Evolutionary conservation across 2,888 invertebrate species (phyloP), one percentile per base, ranked within the genome.

Genomic region (Andrena hattorfiana): DNA sequence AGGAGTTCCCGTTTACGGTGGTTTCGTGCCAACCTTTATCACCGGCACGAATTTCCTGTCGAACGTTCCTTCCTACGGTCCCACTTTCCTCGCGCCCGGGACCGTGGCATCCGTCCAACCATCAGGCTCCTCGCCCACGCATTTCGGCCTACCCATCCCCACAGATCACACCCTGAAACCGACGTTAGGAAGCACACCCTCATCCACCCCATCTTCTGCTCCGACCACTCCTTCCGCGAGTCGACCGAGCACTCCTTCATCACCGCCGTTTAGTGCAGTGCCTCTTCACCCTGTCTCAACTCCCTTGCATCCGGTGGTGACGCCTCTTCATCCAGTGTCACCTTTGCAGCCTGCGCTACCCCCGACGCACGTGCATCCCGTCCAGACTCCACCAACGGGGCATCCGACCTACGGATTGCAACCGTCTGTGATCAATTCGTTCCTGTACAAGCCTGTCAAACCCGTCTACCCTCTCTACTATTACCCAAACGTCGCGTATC

Each of bases 131-230:
- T 85, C 92, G 3, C 93, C 93, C 0, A 94, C 93, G 0, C 92
- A 93, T 32, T 93, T 93, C 23, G 91, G 88, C 0, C 81, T 93
- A 30, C 93, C 94, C 0, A 90, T 94, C 74, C 92, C 93, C 0
- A 85, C 83, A 10, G 67, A 81, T 20, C 79, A 78, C 8, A 54
- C 70, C 16, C 89, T 87, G 26, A 90, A 84, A 70, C 89, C 91
- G 16, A 20, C 35, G 8, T 6, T 49, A 0, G 67, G 20, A 0
- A 62, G 56, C 10, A n/a, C 64, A 1, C 76, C 78, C 5, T 54
- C 83, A 1, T 62, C 87, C 4, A 74, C 74, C 0, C 48, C 77
- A 5, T 75, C 85, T 16, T 70, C 88, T 10, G 56, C 75, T 2
- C 70, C 81, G 1, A 20, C 71, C 3, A 42, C 60, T 16, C 59